Percentiles rank a stretch among this genome's conserved stretches.
These are phyloP conservation scores for Diplodus sargus DNA, from an alignment of 2,797 vertebrate species.

Conservation along the genomic window DNA sequence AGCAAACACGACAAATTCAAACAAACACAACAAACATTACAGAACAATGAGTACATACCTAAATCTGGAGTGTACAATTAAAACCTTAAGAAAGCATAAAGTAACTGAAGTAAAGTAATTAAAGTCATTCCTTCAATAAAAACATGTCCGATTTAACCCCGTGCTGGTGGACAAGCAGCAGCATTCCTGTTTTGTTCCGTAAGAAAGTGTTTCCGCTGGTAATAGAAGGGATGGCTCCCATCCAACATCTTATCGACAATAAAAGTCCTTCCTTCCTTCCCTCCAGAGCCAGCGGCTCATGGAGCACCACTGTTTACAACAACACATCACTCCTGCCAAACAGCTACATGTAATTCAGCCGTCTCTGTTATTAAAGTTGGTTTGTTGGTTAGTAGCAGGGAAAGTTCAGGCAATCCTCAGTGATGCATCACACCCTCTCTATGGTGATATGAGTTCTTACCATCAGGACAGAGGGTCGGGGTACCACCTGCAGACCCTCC, in stretches of 20 bases:
- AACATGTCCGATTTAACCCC: not conserved
- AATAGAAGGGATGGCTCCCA: conserved; percentile 15
- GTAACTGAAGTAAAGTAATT: not conserved
- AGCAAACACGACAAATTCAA: not conserved
- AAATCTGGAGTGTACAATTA: not conserved
- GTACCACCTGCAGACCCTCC: no score
- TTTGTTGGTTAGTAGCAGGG: no score
- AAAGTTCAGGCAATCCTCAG: no score
- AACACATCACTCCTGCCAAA: not conserved
- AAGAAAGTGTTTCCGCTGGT: conserved; percentile 18
- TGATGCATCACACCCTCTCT: no score
- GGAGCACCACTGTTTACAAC: not conserved
- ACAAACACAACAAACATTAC: not conserved
- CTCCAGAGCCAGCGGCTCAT: conserved; percentile 26
- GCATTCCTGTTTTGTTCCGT: conserved; percentile 16
- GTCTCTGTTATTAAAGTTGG: not conserved
- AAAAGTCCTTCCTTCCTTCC: conserved; percentile 69
- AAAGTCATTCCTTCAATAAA: not conserved
- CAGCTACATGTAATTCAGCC: not conserved
- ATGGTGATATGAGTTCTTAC: no score
- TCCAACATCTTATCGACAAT: conserved; percentile 60
- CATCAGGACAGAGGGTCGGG: no score
- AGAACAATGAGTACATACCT: conserved; percentile 24
- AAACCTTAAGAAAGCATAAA: not conserved
- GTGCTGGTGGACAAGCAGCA: not conserved